phyloP scores from a whole-genome alignment of 2,888 invertebrate species.

The Balanococcus diminutus region DNA sequence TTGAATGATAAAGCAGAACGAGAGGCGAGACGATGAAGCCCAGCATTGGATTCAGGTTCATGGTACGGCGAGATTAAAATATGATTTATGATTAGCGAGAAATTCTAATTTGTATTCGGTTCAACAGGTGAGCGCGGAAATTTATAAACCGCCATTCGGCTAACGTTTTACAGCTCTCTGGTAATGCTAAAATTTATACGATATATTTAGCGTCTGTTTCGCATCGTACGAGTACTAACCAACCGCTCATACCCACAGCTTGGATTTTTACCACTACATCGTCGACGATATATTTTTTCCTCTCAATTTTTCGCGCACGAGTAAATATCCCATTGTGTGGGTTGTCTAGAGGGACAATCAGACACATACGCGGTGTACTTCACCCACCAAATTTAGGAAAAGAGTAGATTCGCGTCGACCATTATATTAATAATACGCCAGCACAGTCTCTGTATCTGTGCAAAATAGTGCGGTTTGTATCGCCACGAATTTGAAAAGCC shows the following conservation, averaged over 20 bases:
- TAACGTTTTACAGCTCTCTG: not conserved
- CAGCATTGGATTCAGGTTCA: slow-evolving; percentile 11
- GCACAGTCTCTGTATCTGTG: not conserved
- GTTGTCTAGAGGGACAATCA: too few species aligned
- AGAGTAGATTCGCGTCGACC: too few species aligned
- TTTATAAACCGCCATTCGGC: slow-evolving; percentile 30
- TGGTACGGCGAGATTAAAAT: slow-evolving; percentile 29
- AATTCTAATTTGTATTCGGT: slow-evolving; percentile 29
- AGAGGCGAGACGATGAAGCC: not conserved
- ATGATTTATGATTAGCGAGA: slow-evolving; percentile 26
- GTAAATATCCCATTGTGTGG: not conserved
- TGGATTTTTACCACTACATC: not conserved
- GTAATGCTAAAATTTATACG: not conserved
- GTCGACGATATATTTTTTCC: not conserved
- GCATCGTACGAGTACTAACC: not conserved
- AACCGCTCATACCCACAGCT: not conserved
- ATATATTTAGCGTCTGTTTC: not conserved
- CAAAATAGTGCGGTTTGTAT: not conserved
- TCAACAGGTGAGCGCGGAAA: slow-evolving; percentile 36
- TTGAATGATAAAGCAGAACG: slow-evolving; percentile 31
- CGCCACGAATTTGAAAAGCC: not conserved
- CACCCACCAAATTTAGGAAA: too few species aligned
- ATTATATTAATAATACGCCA: not conserved
- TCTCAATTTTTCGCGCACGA: not conserved
- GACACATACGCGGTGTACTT: too few species aligned